A percentile compares a stretch with the other conserved stretches of the same genome.
phyloP scores from a whole-genome alignment of 1,140 invertebrate genomes.

The Ephestia elutella region DNA sequence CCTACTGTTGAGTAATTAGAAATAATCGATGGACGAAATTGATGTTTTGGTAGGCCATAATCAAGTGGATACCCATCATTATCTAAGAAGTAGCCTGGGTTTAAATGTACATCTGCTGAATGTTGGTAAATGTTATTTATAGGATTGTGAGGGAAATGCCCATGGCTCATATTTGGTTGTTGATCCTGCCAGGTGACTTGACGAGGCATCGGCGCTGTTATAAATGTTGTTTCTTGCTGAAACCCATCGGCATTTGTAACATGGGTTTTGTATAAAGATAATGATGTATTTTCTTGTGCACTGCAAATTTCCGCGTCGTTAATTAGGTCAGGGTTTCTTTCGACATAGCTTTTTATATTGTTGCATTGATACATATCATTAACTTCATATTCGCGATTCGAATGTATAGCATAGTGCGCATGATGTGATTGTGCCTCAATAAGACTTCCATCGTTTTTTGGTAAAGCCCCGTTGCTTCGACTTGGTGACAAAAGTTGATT shows the following conservation, averaged over 20 bases:
- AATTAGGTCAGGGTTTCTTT: conserved; percentile 85
- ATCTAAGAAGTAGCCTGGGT: conserved; percentile 81
- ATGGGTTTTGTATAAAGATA: conserved; percentile 64
- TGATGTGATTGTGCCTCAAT: conserved; percentile 69
- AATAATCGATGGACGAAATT: conserved; percentile 70
- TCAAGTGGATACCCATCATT: conserved; percentile 86
- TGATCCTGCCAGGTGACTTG: conserved; percentile 72
- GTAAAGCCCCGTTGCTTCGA: conserved; percentile 54
- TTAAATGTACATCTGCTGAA: conserved; percentile 80
- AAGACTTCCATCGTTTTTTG: conserved; percentile 68
- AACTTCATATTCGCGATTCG: conserved; percentile 59
- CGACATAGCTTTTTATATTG: conserved; percentile 75
- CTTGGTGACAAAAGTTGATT: conserved; percentile 66
- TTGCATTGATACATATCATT: conserved; percentile 64
- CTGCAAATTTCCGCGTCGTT: conserved; percentile 82
- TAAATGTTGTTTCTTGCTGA: conserved; percentile 67
- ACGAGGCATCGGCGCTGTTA: conserved; percentile 54
- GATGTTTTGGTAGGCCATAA: conserved; percentile 83
- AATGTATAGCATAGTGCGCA: conserved; percentile 64
- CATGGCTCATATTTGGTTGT: conserved; percentile 50
- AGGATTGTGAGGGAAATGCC: conserved; percentile 71
- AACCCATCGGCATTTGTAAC: conserved; percentile 49
- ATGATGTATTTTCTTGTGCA: conserved; percentile 71
- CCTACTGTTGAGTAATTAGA: conserved; percentile 70
- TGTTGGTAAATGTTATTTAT: conserved; percentile 72